These are phyloP conservation scores for Minunthozetes semirufus DNA, from an alignment of 2,888 invertebrate genomes.

Conservation along the genomic window DNA sequence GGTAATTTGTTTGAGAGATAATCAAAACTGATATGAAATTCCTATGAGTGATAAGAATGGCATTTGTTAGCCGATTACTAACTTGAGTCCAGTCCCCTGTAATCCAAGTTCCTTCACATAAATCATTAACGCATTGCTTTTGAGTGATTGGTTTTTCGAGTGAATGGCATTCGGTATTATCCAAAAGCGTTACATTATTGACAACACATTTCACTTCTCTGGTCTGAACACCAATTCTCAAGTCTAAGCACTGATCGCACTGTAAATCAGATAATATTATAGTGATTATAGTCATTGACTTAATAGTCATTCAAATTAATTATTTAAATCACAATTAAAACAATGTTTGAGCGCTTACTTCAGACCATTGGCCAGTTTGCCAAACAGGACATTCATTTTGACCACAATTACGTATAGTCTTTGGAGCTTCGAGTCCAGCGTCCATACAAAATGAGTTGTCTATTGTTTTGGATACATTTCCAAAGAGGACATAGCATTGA, in stretches of 20 bases:
- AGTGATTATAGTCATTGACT: too few species aligned
- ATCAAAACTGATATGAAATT: neutral
- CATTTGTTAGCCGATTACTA: neutral
- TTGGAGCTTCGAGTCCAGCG: slow-evolving; percentile 57
- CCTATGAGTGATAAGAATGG: neutral
- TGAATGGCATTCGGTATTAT: slow-evolving; percentile 7
- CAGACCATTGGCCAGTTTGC: slow-evolving; percentile 63
- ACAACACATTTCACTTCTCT: slow-evolving; percentile 48
- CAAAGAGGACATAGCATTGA: slow-evolving; percentile 62
- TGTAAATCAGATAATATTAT: slow-evolving; percentile 45
- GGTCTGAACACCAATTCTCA: slow-evolving; percentile 47
- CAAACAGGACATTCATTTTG: slow-evolving; percentile 65
- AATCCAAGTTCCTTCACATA: slow-evolving; percentile 31
- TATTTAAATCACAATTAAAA: slow-evolving; percentile 7
- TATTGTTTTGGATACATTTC: slow-evolving; percentile 57
- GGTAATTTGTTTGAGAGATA: neutral
- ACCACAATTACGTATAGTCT: slow-evolving; percentile 61
- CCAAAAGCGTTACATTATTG: slow-evolving; percentile 28
- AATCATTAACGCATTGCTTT: slow-evolving; percentile 29
- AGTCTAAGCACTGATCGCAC: slow-evolving; percentile 47
- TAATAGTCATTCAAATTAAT: slow-evolving; percentile 46
- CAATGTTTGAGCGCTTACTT: slow-evolving; percentile 43
- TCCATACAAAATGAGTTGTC: slow-evolving; percentile 63
- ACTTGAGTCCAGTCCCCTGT: slow-evolving; percentile 29
- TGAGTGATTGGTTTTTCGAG: slow-evolving; percentile 23